These are phyloP conservation scores for Noctua fimbriata DNA, from an alignment of 2,888 invertebrate genomes.

Conservation along the genomic window DNA sequence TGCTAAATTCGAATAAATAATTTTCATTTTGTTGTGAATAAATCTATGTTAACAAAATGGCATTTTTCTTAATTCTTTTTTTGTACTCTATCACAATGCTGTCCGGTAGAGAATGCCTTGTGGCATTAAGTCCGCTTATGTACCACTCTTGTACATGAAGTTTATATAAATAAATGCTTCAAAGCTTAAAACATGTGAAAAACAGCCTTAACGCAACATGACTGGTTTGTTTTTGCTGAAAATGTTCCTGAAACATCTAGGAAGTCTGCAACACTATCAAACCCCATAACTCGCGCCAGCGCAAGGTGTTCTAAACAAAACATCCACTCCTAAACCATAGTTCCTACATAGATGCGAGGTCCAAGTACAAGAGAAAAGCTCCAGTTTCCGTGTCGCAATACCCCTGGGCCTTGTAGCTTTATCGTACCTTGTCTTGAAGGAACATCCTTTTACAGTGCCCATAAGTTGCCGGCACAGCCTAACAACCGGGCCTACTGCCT, in stretches of 20 bases:
- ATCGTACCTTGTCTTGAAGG: constrained; percentile 79
- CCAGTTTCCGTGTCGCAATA: constrained; percentile 79
- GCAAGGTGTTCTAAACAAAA: constrained; percentile 58
- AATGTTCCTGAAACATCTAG: constrained; percentile 35
- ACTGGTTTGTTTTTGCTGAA: not conserved
- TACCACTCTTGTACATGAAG: too few species aligned
- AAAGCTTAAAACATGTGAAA: too few species aligned
- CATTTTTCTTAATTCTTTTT: too few species aligned
- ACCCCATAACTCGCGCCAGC: constrained; percentile 20
- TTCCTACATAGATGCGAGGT: constrained; percentile 48
- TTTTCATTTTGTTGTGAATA: not conserved
- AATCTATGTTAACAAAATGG: too few species aligned
- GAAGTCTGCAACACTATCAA: constrained; percentile 41
- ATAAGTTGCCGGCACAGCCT: constrained; percentile 79
- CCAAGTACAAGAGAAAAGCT: constrained; percentile 65
- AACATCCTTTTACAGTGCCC: constrained; percentile 82
- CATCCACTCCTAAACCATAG: constrained; percentile 45
- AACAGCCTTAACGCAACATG: not conserved
- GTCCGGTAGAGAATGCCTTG: too few species aligned
- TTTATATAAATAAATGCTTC: not conserved
- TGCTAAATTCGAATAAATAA: not conserved
- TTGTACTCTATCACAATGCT: too few species aligned
- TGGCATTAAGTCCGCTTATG: too few species aligned
- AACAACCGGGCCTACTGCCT: constrained; percentile 68
- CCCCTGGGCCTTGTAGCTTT: constrained; percentile 78